Conservation (phyloP, 2,797 vertebrate species). For the Enteromius viviparus region DNA sequence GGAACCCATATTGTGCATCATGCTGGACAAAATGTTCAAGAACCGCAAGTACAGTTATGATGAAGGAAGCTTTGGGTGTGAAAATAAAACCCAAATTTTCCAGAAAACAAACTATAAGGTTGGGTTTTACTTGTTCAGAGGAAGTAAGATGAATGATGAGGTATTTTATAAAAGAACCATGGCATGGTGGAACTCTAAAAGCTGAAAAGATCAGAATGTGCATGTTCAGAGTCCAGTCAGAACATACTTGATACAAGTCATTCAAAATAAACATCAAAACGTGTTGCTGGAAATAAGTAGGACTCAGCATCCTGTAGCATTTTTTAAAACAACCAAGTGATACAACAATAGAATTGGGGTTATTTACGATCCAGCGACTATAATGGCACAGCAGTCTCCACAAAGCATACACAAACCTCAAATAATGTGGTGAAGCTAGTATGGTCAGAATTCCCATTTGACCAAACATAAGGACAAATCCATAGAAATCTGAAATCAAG, state of each 20-base stretch:
- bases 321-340: neutral
- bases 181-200: neutral
- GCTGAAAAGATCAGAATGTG: neutral
- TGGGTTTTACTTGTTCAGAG: neutral
- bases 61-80: neutral
- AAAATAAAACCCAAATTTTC: neutral
- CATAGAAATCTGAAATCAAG: neutral
- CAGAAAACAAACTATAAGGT: neutral
- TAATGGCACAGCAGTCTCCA: neutral
- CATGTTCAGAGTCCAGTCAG: neutral
- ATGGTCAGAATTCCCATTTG: neutral
- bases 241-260: neutral
- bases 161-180: neutral
- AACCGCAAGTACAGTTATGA: neutral
- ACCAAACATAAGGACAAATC: neutral
- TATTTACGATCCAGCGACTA: neutral
- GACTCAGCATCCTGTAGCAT: no score
- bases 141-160: conserved; percentile 1
- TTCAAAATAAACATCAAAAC: neutral
- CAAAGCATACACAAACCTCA: neutral
- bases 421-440: neutral
- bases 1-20: neutral
- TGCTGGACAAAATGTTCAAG: neutral
- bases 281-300: neutral
- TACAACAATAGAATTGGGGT: neutral